Base-by-base conservation (phyloP, 2,888 invertebrate species). In the Lordiphosa andalusiaca region DNA sequence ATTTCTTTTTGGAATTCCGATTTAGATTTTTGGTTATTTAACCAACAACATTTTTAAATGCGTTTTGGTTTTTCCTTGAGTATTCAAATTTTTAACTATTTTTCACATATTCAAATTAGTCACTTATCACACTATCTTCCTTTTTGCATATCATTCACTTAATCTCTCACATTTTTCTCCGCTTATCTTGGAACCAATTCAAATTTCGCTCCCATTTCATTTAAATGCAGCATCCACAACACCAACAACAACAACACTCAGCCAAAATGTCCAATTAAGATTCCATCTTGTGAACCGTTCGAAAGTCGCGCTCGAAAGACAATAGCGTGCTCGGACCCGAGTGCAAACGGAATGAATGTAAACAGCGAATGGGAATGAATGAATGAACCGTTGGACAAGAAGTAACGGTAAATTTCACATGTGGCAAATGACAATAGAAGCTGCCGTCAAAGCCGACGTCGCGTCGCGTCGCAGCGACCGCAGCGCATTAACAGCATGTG, bases 331-430 rank as follows among this genome's bases (percentile, higher is more conserved):
- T 65, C 59, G 65, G 61, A 54, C 74, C 60, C 19, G 19, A 4
- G 19, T 25, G 25, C 25, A 25, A 2, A 3, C 70, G 71, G 69
- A 69, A 85, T 84, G 72, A 87, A 84, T 84, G 74, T 86, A 86
- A 84, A 77, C 87, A 74, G 82, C 84, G 77, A 85, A 84, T 85
- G 84, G 84, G 83, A 81, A 73, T 76, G 84, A 69, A 78, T 33
- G 44, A 44, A 44, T 44, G 44, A 44, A 44, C 60, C 74, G 73
- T 56, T 59, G 75, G 66, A 75, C 66, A 72, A 85, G 81, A 81
- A 80, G 84, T 77, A 81, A 81, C 80, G 84, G 80, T 86, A 80
- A 81, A 84, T 84, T 82, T 84, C 86, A 83, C 80, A 84, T 84
- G 75, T 77, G 77, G 53, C 73, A 76, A 80, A 85, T 80, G 85